Base-by-base conservation (phyloP, 2,113 vertebrate species). In the Ploceus nigricollis region DNA sequence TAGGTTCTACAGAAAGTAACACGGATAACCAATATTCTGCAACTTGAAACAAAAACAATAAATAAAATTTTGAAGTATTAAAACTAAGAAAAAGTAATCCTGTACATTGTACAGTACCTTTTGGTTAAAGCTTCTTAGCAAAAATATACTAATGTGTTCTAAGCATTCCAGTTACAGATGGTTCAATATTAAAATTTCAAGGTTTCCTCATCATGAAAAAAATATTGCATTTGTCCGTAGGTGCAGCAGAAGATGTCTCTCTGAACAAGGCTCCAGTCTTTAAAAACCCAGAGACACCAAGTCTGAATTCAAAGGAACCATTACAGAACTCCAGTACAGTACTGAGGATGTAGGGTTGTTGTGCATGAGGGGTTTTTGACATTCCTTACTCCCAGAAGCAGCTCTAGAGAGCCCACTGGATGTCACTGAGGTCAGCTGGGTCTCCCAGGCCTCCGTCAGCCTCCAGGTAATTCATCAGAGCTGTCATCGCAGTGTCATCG, bases 401-500 rank as follows among this genome's bases (percentile, higher is more conserved):
- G 77, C 89, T 91, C 96, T 98, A 99, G 51, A 99, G 97, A 94
- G 98, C 98, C 99, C 99, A 99, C 27, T 97, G 98, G 93, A 99
- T 98, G 48, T 99, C 98, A 68, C 97, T 98, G 87, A 99, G 98
- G 96, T 99, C 98, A 73, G 98, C 97, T 1, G 98, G 94, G 20
- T 99, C 99, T 2, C 98, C 98, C 72, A 99, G 96, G 71, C 98
- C 98, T 35, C 98, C 98, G 22, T 99, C 99, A 2, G 98, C 99
- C 97, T 99, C 99, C 95, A 99, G 96, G 82, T 99, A 98, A 97
- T 98, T 99, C 99, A 99, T 99, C 84, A 99, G 98, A 44, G 99
- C 98, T 1, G 99, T 98, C 98, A 99, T 98, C 22, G 98, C 98
- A 23, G 98, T 98, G 96, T 99, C 98, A 2, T 99, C 98, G 6